Base-by-base conservation (phyloP, 2,888 invertebrate genomes). In the Hemithea aestivaria region DNA sequence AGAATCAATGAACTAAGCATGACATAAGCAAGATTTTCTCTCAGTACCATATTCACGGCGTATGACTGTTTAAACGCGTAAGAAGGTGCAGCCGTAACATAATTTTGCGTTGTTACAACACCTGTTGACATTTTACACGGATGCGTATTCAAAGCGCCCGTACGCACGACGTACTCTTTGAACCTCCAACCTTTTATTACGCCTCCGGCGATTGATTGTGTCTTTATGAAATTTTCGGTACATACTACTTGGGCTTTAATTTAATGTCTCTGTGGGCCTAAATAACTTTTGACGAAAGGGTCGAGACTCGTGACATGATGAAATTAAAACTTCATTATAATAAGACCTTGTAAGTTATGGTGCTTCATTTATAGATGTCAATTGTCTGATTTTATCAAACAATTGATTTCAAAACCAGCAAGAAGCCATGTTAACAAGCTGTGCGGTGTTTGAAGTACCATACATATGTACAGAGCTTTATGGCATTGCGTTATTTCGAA, bases 261-360 rank as follows among this genome's bases (percentile, higher is more conserved):
- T 35, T 25, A 35, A 32, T 35, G 40, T 39, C 41, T 44, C 38
- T 29, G 26, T 21, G 16, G 11, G 27, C 32, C 38, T 44, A 43
- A 43, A 44, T 48, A 44, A 30, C 34, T 44, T 41, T 40, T 7
- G 29, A 21, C 20, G 26, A 20, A 29, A 35, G 32, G 51, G 52
- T 47, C 47, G 41, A 43, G 27, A 27, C 20, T 30, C 44, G 21
- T 39, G 39, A 45, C 41, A 23, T 41, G 22, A 34, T 35, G 36
- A 49, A 61, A 66, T 65, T 60, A 55, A 61, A 62, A 57, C 5
- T 49, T 50, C 58, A 62, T 67, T 66, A 62, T 66, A 60, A 48
- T 53, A 48, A 47, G 42, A 49, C 53, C 53, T 59, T 60, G 52
- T 36, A 30, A 26, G 6, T 23, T 20, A 22, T 26, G 16, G 9